Evolutionary conservation across 1,140 invertebrate species (phyloP), one percentile per base, ranked within the genome.

Genomic region (Mactra quadrangularis): DNA sequence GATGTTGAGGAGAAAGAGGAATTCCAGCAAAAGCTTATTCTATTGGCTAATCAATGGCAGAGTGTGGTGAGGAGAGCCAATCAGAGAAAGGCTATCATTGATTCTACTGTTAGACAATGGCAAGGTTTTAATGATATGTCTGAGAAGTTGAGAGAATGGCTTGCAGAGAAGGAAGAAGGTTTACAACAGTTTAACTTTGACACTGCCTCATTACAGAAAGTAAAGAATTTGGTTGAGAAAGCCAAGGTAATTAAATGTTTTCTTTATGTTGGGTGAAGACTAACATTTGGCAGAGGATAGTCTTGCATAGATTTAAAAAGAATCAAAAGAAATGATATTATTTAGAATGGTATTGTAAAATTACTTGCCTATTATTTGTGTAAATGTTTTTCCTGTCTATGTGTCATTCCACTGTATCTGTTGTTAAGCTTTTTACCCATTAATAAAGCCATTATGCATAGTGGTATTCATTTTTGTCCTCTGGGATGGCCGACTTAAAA

Each of bases 21-120:
- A 64, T 93, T 90, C 96, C 7, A 94, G 76, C 82, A 85, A 82
- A 89, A 97, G 86, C 96, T 97, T 84, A 95, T 96, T 86, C 94
- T 95, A 0, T 93, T 98, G 60, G 96, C 96, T 0, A 96, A 97
- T 87, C 94, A 97, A 9, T 97, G 98, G 93, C 97, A 97, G 90
- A 96, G 97, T 93, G 97, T 97, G 0, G 91, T 97, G 13, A 95
- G 96, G 0, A 94, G 95, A 85, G 96, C 97, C 82, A 96, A 96
- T 90, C 96, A 97, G 74, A 94, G 97, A 83, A 96, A 97, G 87
- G 94, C 94, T 52, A 95, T 92, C 53, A 92, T 97, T 17, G 95
- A 95, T 85, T 94, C 95, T 0, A 93, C 96, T 59, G 94, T 98
- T 6, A 93, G 94, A 0, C 94, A 95, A 0, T 99, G 97, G 97